Conservation (phyloP, 2,888 invertebrate species). For the Hyposoter didymator region DNA sequence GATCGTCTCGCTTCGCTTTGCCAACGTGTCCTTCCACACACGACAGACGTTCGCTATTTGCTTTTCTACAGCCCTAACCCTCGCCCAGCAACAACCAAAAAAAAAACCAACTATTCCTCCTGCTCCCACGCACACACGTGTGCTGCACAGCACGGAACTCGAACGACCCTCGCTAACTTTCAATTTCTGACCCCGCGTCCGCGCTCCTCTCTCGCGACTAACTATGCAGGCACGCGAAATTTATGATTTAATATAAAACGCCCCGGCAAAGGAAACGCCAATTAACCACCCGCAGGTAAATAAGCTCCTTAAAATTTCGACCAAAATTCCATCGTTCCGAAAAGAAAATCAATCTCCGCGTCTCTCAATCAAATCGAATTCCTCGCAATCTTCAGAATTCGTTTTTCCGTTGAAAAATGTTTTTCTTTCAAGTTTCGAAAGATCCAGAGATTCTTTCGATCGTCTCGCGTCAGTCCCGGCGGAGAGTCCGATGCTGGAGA, state of each 20-base stretch:
- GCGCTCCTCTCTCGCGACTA: background rate
- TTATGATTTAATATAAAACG: slow-evolving; percentile 46
- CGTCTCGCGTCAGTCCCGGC: background rate
- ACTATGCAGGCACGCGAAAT: slow-evolving; percentile 17
- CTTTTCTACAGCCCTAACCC: slow-evolving; percentile 52
- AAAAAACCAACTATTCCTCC: slow-evolving; percentile 57
- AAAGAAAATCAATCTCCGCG: background rate
- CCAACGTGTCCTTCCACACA: slow-evolving; percentile 43
- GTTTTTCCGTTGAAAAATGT: no score
- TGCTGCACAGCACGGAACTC: slow-evolving; percentile 10
- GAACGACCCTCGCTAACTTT: slow-evolving; percentile 34
- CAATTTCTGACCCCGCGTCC: slow-evolving; percentile 24
- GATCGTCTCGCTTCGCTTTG: slow-evolving; percentile 49
- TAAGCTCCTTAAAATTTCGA: background rate
- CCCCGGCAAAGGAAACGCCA: background rate
- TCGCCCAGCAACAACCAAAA: background rate
- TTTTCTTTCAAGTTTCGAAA: background rate
- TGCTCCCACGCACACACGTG: slow-evolving; percentile 29
- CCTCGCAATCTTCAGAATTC: no score
- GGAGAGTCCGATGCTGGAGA: slow-evolving; percentile 6
- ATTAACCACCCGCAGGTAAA: background rate
- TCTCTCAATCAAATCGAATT: background rate
- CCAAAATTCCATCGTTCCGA: background rate
- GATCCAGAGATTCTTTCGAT: background rate
- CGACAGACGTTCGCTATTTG: slow-evolving; percentile 64